A percentile compares a stretch with the other conserved stretches of the same genome.
phyloP scores from a whole-genome alignment of 35 echinoderm and acorn worm species.

The Patiria miniata region DNA sequence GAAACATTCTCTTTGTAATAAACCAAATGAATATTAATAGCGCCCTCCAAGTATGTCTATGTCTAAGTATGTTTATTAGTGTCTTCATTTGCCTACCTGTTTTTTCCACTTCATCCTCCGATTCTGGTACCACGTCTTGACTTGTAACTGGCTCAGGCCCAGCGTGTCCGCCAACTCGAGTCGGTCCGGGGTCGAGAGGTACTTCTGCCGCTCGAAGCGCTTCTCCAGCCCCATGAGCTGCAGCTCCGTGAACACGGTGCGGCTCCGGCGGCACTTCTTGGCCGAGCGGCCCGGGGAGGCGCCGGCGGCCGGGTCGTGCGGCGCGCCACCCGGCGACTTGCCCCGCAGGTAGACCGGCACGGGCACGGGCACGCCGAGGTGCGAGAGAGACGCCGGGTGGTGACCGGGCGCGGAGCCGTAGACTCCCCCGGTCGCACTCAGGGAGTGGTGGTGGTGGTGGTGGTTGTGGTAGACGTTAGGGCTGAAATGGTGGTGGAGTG shows the following conservation, averaged over 20 bases:
- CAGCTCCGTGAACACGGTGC: conserved; percentile 95
- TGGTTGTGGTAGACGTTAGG: neutral
- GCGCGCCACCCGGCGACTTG: conserved; percentile 53
- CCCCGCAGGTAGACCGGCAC: conserved; percentile 96
- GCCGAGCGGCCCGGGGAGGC: conserved; percentile 64
- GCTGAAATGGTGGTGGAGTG: neutral
- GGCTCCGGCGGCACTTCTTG: conserved; percentile 90
- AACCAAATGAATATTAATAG: too few relatives aligned
- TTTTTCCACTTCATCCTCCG: conserved; percentile 99
- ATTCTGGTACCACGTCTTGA: conserved; percentile 99
- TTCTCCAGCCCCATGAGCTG: conserved; percentile 96
- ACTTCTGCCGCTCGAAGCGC: conserved; percentile 97
- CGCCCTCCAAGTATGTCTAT: too few relatives aligned
- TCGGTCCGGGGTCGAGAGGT: conserved; percentile 86
- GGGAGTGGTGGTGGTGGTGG: neutral
- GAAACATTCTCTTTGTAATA: too few relatives aligned
- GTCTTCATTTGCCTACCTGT: conserved; percentile 54
- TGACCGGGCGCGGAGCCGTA: conserved; percentile 28
- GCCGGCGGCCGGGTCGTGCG: conserved; percentile 72
- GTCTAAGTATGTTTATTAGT: too few relatives aligned
- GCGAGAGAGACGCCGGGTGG: neutral
- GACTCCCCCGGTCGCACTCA: neutral
- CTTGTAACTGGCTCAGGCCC: conserved; percentile 89
- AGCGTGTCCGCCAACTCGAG: conserved; percentile 83
- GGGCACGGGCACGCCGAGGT: conserved; percentile 78